phyloP scores from a whole-genome alignment of 2,113 vertebrate species.

The Pavo muticus region DNA sequence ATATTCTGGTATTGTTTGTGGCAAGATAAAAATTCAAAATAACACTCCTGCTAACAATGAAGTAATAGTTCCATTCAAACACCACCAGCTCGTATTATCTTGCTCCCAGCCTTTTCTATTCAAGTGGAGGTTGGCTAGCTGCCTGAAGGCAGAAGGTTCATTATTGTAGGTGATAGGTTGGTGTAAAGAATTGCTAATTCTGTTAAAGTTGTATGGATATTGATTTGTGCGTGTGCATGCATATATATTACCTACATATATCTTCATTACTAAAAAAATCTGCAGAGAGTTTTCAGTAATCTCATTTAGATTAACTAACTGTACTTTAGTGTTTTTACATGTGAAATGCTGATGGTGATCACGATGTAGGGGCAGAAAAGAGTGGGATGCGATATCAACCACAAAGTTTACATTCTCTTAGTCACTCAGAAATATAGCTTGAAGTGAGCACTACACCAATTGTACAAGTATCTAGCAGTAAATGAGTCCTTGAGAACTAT shows the following conservation, averaged over 20 bases:
- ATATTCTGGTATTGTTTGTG: background rate
- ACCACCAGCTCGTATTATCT: background rate
- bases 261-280: too few relatives aligned
- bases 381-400: background rate
- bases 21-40: background rate
- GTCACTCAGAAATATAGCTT: background rate
- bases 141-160: accelerated
- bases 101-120: background rate
- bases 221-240: background rate
- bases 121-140: background rate
- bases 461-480: background rate
- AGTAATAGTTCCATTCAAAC: background rate
- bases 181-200: background rate
- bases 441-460: background rate
- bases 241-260: too few relatives aligned
- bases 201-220: background rate
- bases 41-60: background rate
- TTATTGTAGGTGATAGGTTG: background rate
- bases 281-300: background rate
- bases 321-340: background rate
- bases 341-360: background rate
- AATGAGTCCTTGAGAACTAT: background rate
- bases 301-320: background rate
- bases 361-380: background rate
- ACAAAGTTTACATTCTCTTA: background rate